A percentile compares a stretch with the other conserved stretches of the same genome.
These are phyloP conservation scores for Plebejus anna DNA, from an alignment of 2,888 invertebrate species.

Conservation along the genomic window DNA sequence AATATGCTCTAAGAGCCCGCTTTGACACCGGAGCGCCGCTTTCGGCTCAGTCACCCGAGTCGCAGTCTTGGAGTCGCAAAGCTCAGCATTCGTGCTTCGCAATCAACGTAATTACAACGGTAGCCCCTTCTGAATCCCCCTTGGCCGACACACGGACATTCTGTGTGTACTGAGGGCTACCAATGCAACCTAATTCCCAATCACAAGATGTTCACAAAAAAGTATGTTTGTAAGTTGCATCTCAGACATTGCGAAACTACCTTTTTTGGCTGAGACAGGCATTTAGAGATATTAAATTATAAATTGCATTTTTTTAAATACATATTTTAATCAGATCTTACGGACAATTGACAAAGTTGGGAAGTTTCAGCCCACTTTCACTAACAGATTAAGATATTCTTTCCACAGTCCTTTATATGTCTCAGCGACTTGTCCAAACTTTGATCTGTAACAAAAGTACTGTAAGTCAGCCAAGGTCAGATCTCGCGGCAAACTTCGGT, in stretches of 20 bases:
- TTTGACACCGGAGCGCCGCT: slow-evolving; percentile 67
- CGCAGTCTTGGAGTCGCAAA: slow-evolving; percentile 52
- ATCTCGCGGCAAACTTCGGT: neutral
- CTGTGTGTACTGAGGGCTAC: neutral
- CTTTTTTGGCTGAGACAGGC: neutral
- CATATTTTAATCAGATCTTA: too few relatives aligned
- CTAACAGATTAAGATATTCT: too few relatives aligned
- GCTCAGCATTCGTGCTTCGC: slow-evolving; percentile 47
- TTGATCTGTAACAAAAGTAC: slow-evolving; percentile 14
- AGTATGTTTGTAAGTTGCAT: too few relatives aligned
- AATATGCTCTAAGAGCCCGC: slow-evolving; percentile 79
- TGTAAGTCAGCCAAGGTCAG: slow-evolving; percentile 19
- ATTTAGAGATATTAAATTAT: too few relatives aligned
- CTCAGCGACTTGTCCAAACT: neutral
- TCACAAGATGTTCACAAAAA: neutral
- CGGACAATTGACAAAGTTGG: too few relatives aligned
- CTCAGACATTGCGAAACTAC: too few relatives aligned
- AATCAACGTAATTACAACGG: slow-evolving; percentile 64
- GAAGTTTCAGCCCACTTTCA: too few relatives aligned
- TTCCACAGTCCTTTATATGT: neutral
- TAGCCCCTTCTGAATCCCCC: slow-evolving; percentile 30
- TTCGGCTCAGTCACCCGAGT: slow-evolving; percentile 52
- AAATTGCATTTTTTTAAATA: too few relatives aligned
- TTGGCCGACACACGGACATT: neutral
- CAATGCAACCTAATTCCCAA: neutral